Base-by-base conservation (phyloP, 1,140 invertebrate species). In the Aphaenogaster rudis region DNA sequence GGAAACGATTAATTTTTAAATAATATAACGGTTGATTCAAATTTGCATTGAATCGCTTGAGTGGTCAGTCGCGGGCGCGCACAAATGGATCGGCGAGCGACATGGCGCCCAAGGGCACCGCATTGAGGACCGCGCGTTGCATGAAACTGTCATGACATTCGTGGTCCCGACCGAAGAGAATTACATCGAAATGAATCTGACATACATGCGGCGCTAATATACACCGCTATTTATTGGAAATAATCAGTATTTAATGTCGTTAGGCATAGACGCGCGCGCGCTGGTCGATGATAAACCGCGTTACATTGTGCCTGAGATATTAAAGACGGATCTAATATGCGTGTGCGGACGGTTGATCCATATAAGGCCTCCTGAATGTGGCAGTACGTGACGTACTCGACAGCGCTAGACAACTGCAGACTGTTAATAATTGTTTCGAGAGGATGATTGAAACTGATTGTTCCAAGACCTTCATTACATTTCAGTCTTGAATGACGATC, bases 141-240 rank as follows among this genome's bases (percentile, higher is more conserved):
- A 82, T 82, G 59, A 82, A 84, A 84, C 39, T 50, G 69, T 61
- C 80, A 61, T 76, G 80, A 63, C 80, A 50, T 74, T 76, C 80
- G 80, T 13, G 71, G 42, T 76, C 3, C 54, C 69, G 54, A 50
- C 3, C 21, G 54, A 74, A 74, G 80, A 48, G 80, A 82, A 82
- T 82, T 82, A 61, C 69, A 61, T 36, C 28, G 52, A 59, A 57
- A 72, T 57, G 21, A 36, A 74, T 82, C 54, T 74, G 80, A 61
- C 80, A 54, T 61, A 71, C 39, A 54, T 17, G 48, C n/a, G 13
- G 21, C 39, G 9, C 45, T 39, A 52, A 80, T 80, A 66, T 52
- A 54, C n/a, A 42, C 21, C n/a, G 15, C 4, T 48, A 48, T 76
- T 74, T 84, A 64, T 76, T 76, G 28, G 69, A 28, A 48, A 48